A percentile compares a stretch with the other conserved stretches of the same genome.
These are phyloP conservation scores for Ptilorrhoa leucosticta DNA, from an alignment of 2,113 vertebrate species.

Conservation along the genomic window DNA sequence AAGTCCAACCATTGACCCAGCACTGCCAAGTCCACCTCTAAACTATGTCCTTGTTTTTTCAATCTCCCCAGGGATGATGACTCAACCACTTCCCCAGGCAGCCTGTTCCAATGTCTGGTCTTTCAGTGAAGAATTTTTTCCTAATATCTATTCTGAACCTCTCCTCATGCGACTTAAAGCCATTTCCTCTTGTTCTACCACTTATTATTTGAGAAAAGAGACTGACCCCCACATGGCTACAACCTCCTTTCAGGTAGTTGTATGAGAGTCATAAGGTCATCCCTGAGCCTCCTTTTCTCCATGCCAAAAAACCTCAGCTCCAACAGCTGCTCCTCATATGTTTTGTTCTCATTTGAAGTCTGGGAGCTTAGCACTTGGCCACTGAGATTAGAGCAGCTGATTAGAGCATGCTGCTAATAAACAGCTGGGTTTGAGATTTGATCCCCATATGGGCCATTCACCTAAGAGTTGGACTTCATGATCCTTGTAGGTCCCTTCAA, in stretches of 20 bases:
- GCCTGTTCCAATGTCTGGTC: neutral
- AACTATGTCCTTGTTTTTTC: neutral
- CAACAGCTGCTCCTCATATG: neutral
- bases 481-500: neutral
- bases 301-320: neutral
- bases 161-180: neutral
- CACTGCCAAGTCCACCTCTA: neutral
- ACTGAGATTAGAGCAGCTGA: neutral
- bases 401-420: neutral
- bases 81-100: neutral
- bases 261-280: neutral
- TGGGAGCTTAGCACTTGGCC: neutral
- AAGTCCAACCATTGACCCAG: neutral
- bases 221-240: accelerated
- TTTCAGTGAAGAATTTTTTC: neutral
- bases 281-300: neutral
- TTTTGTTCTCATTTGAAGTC: neutral
- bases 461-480: neutral
- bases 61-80: neutral
- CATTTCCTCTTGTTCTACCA: neutral
- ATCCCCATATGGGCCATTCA: neutral
- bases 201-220: neutral
- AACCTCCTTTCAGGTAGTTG: neutral
- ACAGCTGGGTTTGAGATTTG: neutral
- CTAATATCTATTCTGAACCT: neutral